Evolutionary conservation across 2,113 vertebrate species (phyloP), one percentile per base, ranked within the genome.

Genomic region (Gopherus evgoodei): DNA sequence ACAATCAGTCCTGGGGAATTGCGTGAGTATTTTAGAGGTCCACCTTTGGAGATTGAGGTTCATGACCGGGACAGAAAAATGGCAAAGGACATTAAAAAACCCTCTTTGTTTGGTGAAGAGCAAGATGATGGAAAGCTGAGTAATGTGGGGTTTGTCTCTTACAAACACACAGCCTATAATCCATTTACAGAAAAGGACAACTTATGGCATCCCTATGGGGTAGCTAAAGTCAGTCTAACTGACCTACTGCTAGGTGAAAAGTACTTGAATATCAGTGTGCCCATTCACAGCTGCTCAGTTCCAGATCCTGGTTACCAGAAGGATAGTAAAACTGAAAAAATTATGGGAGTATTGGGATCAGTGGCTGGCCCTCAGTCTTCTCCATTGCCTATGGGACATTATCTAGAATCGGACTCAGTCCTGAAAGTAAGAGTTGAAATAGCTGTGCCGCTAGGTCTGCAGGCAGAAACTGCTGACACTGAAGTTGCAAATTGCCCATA

Each of bases 21-120:
- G 47, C 83, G 82, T 8, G 98, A 98, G 56, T 98, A 97, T 90
- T 97, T 99, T 42, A 95, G 95, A 24, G 98, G 99, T 2, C 98
- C 98, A 10, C 98, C 98, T 21, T 96, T 99, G 93, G 96, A 98
- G 95, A 98, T 99, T 35, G 98, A 99, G 94, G 97, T 99, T 42
- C 99, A 99, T 2, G 99, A 99, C 94, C 97, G 98, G 29, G 99
- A 99, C 95, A 98, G 92, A 38, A 99, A 98, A 85, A 54, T 13
- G 1, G 90, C 98, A 17, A 82, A 92, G 16, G 75, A 3, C 21
- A 27, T 49, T 27, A 89, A 44, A 47, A 88, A 54, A 9, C 93
- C 97, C 25, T 81, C 86, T 5, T 81, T 98, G 50, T 98, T 98
- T 91, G 98, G 97, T 25, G 97, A 97, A 1, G 96, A 96, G 35